Evolutionary conservation across 2,113 vertebrate genomes (phyloP), one percentile per base, ranked within the genome.

Genomic region (Raja brachyura): DNA sequence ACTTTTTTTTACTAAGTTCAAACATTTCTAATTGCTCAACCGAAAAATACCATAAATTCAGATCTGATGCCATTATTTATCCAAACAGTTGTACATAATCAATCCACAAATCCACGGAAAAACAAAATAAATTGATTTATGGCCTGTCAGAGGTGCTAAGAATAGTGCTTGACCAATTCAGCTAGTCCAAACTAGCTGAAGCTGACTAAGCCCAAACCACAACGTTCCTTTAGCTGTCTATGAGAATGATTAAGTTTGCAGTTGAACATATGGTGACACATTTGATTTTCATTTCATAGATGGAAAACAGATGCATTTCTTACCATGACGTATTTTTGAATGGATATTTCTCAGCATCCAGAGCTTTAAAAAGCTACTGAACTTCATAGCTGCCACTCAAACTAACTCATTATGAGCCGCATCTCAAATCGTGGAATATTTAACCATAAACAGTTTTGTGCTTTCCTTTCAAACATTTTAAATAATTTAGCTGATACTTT

Each of bases 141-240:
- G 78, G 48, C 39, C 78, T 25, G 78, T 81, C 78, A 81, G 78
- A 81, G 18, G 22, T 56, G 48, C 78, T 54, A 81, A 56, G 48
- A 81, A 81, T 56, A 81, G 78, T 81, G n/a, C 75, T 75, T 14
- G 75, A n/a, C 10, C 75, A 77, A 31, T 77, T 77, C 31, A 77
- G n/a, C 31, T 77, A 33, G n/a, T n/a, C n/a, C n/a, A n/a, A n/a
- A n/a, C n/a, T n/a, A n/a, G n/a, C n/a, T n/a, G n/a, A n/a, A n/a
- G n/a, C n/a, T n/a, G n/a, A n/a, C n/a, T n/a, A 75, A n/a, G 75
- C 75, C n/a, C 75, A 77, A 77, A 77, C 75, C n/a, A 77, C 75
- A 33, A 31, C n/a, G 9, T 75, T 14, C 75, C 33, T 33, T 77
- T 31, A 77, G 14, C 10, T 77, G 75, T 33, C 75, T 33, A 77